A percentile compares a stretch with the other conserved stretches of the same genome.
Conservation (phyloP, 2,113 vertebrate genomes). For the Collichthys lucidus region DNA sequence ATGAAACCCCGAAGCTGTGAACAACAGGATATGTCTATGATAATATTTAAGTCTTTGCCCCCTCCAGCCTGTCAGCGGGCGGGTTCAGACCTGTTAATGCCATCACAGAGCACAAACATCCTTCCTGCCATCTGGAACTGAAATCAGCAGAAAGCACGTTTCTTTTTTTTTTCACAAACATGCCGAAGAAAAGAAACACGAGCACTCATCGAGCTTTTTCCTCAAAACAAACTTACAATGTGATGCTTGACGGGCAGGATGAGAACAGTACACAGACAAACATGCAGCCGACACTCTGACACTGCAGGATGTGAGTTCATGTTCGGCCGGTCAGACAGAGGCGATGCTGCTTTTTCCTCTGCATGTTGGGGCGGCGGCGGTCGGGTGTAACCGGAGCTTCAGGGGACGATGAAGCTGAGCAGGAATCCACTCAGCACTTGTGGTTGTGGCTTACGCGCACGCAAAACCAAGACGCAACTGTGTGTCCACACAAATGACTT, state of each 20-base stretch:
- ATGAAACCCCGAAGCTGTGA: not conserved
- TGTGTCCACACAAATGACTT: not conserved
- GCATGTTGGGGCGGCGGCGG: not conserved
- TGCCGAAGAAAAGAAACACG: not conserved
- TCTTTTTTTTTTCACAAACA: not conserved
- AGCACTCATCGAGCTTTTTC: too few species aligned
- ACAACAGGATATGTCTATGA: not conserved
- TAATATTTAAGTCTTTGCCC: not conserved
- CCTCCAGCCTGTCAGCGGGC: not conserved
- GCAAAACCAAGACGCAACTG: not conserved
- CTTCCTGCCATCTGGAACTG: slow-evolving; percentile 19
- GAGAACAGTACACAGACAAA: not conserved
- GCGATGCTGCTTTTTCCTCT: not conserved
- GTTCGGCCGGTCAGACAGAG: not conserved
- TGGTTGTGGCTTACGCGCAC: slow-evolving; percentile 19
- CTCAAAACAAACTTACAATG: not conserved
- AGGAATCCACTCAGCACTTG: slow-evolving; percentile 19
- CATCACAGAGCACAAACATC: slow-evolving; percentile 1
- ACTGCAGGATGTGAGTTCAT: slow-evolving; percentile 12
- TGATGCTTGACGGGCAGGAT: not conserved
- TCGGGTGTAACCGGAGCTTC: slow-evolving; percentile 2
- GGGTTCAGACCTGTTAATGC: slow-evolving; percentile 17
- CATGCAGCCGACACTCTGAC: not conserved
- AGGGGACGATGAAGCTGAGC: not conserved
- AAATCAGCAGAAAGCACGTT: slow-evolving; percentile 7